phyloP scores from a whole-genome alignment of 2,113 vertebrate species.

The Prionailurus viverrinus region DNA sequence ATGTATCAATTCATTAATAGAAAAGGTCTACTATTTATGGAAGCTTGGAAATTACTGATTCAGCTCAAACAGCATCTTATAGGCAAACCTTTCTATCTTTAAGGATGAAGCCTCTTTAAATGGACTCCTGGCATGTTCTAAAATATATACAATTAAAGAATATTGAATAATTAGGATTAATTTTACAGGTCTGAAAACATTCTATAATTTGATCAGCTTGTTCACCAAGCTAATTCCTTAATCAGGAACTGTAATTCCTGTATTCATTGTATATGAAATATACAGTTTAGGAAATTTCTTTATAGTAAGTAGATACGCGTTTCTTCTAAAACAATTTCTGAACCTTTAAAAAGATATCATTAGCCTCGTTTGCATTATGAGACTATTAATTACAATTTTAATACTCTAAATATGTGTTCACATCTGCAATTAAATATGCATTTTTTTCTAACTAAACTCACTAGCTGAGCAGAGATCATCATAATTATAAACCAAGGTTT shows the following conservation, averaged over 20 bases:
- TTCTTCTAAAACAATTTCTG: background rate
- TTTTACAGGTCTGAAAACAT: background rate
- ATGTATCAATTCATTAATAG: background rate
- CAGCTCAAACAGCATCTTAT: background rate
- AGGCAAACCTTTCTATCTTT: background rate
- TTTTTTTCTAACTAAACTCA: constrained; percentile 35
- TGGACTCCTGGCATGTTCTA: background rate
- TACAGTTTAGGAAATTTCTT: background rate
- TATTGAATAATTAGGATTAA: background rate
- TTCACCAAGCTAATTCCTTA: background rate
- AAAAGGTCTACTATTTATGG: background rate
- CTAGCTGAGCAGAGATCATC: background rate
- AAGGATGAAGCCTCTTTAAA: background rate
- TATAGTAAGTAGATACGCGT: background rate
- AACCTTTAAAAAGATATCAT: background rate
- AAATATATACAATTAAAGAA: constrained; percentile 22
- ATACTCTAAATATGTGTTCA: background rate
- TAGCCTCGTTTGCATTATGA: fast-evolving
- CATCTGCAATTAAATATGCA: background rate
- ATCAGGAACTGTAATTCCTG: background rate
- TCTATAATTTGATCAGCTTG: background rate
- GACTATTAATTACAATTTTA: background rate
- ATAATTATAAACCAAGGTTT: background rate
- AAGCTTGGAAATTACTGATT: background rate
- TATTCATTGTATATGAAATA: background rate